Evolutionary conservation across 2,797 vertebrate species (phyloP).

Genomic region (Schizopygopsis malacanthus): DNA sequence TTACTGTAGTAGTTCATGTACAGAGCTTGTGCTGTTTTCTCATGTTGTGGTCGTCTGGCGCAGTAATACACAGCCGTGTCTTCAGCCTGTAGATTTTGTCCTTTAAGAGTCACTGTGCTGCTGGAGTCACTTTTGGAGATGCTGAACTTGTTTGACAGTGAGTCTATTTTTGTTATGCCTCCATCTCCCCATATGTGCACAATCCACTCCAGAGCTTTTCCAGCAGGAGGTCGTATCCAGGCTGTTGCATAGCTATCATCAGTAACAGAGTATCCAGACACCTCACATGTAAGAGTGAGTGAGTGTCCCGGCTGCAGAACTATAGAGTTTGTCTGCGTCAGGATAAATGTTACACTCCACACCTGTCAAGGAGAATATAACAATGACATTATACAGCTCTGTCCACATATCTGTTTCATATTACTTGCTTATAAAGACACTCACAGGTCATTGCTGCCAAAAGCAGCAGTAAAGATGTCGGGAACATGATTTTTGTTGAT

Average conservation of each 20-base stretch:
- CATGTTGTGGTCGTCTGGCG: conserved; percentile 38
- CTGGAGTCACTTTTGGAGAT: conserved; percentile 51
- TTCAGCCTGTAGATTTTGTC: conserved; percentile 48
- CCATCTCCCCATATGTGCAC: conserved; percentile 29
- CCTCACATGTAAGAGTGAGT: conserved; percentile 45
- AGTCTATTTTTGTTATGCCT: background rate
- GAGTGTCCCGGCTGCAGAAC: conserved; percentile 42
- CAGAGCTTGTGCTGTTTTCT: conserved; percentile 35
- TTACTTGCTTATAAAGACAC: background rate
- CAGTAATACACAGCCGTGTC: conserved; percentile 43
- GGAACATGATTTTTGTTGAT: conserved; percentile 23
- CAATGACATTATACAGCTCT: background rate
- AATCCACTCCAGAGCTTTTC: conserved; percentile 57
- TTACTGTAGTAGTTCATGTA: conserved; percentile 26
- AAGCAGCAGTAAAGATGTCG: conserved; percentile 8
- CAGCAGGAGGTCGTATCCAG: conserved; percentile 53
- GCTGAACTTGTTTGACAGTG: conserved; percentile 56
- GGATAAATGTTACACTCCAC: conserved; percentile 39
- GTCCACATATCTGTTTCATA: too few relatives aligned
- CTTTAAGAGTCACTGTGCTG: conserved; percentile 48
- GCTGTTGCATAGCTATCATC: conserved; percentile 26
- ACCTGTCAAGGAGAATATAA: conserved; percentile 31
- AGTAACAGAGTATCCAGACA: conserved; percentile 51
- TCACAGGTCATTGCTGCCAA: conserved; percentile 16
- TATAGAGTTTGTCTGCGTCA: conserved; percentile 41